Percentiles rank a stretch among this genome's conserved stretches.
Evolutionary conservation across 23 tunicate species (phyloP).

Genomic region (Diplosoma virens): DNA sequence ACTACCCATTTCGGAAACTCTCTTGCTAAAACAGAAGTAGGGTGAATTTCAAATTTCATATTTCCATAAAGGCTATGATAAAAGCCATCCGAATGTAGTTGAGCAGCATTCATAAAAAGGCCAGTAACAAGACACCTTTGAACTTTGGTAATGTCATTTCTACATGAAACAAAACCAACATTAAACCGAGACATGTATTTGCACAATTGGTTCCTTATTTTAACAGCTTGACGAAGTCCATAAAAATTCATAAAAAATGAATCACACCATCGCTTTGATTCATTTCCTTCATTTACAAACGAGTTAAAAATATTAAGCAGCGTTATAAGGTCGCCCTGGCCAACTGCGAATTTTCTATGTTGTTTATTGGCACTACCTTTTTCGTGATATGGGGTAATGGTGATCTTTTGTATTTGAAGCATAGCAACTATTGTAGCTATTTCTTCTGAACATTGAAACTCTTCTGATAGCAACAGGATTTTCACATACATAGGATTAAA

Average conservation of each 20-base stretch:
- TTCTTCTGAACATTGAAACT: slow-evolving; percentile 76
- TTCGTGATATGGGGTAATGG: slow-evolving; percentile 37
- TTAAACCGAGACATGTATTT: slow-evolving; percentile 62
- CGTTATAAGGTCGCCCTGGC: slow-evolving; percentile 78
- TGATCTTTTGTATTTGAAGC: slow-evolving; percentile 60
- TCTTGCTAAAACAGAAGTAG: slow-evolving; percentile 65
- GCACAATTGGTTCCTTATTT: slow-evolving; percentile 48
- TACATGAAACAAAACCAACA: slow-evolving; percentile 37
- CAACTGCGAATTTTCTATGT: slow-evolving; percentile 82
- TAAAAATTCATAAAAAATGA: slow-evolving; percentile 54
- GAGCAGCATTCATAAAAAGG: slow-evolving; percentile 83
- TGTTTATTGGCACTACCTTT: slow-evolving; percentile 44
- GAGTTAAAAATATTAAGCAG: slow-evolving; percentile 73
- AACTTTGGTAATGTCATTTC: slow-evolving; percentile 42
- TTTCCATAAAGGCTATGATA: slow-evolving; percentile 55
- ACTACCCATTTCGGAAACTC: slow-evolving; percentile 74
- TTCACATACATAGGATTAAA: slow-evolving; percentile 80
- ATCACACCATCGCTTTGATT: slow-evolving; percentile 63
- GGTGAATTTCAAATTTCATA: slow-evolving; percentile 48
- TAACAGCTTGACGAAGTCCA: slow-evolving; percentile 58
- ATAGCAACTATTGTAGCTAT: slow-evolving; percentile 71
- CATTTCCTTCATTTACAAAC: slow-evolving; percentile 76
- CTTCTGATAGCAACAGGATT: slow-evolving; percentile 60
- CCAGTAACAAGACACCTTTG: slow-evolving; percentile 76
- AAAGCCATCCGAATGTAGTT: slow-evolving; percentile 63